Evolutionary conservation across 2,888 invertebrate species (phyloP), one percentile per base, ranked within the genome.

Genomic region (Augochlorella aurata): DNA sequence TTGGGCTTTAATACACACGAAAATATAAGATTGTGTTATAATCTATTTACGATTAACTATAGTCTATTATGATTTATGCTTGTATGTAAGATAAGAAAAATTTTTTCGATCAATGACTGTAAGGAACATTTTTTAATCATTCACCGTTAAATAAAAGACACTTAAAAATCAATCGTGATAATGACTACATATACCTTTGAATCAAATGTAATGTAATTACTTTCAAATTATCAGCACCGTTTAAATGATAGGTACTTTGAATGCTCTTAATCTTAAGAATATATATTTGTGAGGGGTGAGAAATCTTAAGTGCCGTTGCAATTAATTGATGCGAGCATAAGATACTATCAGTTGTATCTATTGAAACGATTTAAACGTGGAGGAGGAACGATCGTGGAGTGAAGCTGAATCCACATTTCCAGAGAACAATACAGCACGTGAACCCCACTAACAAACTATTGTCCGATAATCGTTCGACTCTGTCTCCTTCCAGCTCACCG

Each of bases 381-480:
- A 79, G 80, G 86, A 82, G 85, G 85, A 86, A 85, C 84, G 80
- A 83, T 80, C 72, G 79, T 67, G 74, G 76, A 45, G 79, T 88
- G 86, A 88, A 93, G 93, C 93, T 92, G 93, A 93, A 91, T 93
- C 90, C 90, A 92, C 93, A 89, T 89, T 92, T 92, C 89, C 79
- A 74, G 87, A 90, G 92, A 92, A 93, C 93, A 93, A 93, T 93
- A 92, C 93, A 92, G 89, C 90, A 91, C 91, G 92, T 92, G 92
- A 93, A 93, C 91, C 90, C 90, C 90, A 92, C 93, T 93, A 93
- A 93, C 93, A 93, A 93, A 93, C 93, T 93, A 93, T 93, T 93
- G 93, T 93, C 90, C 92, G 92, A 90, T 93, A 93, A 93, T 93
- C 89, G 93, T 92, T 90, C 80, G 63, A 88, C 81, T 88, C 84